These are phyloP conservation scores for Thereva nobilitata DNA, from an alignment of 2,888 invertebrate genomes.

Conservation along the genomic window DNA sequence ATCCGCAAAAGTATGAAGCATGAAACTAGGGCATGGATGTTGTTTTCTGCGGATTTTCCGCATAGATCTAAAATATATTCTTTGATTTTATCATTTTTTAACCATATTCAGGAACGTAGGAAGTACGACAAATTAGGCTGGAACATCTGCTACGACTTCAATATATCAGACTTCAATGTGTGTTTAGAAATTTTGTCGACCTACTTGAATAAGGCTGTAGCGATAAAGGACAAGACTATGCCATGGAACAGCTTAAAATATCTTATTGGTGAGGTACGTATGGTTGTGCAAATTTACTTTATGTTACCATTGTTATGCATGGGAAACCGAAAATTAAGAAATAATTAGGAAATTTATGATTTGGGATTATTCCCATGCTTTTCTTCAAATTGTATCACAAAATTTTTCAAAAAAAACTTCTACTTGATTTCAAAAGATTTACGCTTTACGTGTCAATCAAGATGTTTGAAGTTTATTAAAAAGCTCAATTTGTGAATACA, in stretches of 20 bases:
- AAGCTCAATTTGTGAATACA: too few species aligned
- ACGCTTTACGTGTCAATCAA: too few species aligned
- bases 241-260: slow-evolving; percentile 93
- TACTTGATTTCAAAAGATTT: too few species aligned
- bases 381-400: too few species aligned
- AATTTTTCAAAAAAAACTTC: too few species aligned
- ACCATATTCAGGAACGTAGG: slow-evolving; percentile 72
- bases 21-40: slow-evolving; percentile 2
- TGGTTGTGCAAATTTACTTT: too few species aligned
- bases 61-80: background rate
- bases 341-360: too few species aligned
- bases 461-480: too few species aligned
- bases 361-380: too few species aligned
- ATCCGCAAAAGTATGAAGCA: background rate
- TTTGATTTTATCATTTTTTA: slow-evolving; percentile 1
- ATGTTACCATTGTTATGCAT: too few species aligned
- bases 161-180: slow-evolving; percentile 89
- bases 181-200: slow-evolving; percentile 84
- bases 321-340: too few species aligned
- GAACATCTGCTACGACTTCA: slow-evolving; percentile 93
- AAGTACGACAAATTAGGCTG: slow-evolving; percentile 94
- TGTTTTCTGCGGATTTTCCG: slow-evolving; percentile 10
- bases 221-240: slow-evolving; percentile 65
- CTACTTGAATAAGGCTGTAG: slow-evolving; percentile 73
- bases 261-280: slow-evolving; percentile 80